Conservation (phyloP, 2,888 invertebrate genomes). For the Cataglyphis livida region DNA sequence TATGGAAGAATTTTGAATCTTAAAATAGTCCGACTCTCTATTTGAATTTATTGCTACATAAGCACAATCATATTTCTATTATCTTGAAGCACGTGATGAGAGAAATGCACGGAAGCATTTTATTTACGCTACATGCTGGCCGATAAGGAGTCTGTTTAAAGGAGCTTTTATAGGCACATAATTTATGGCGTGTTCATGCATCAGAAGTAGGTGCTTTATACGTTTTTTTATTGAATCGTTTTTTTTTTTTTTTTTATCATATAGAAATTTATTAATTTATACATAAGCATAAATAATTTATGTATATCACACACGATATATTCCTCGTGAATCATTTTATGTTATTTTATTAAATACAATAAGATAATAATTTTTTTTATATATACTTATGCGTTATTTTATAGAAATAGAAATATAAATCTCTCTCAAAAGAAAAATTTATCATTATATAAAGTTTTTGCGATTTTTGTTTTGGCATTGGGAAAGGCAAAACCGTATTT, state of each 20-base stretch:
- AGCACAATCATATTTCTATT: background rate
- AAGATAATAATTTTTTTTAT: background rate
- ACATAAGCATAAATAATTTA: constrained; percentile 1
- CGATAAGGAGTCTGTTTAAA: constrained; percentile 42
- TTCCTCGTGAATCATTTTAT: background rate
- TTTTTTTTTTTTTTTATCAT: background rate
- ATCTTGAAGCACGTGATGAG: constrained; percentile 28
- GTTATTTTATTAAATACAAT: background rate
- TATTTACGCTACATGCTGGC: constrained; percentile 5
- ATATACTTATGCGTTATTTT: background rate
- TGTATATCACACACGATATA: background rate
- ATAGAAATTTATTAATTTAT: background rate
- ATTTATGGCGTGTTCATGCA: background rate
- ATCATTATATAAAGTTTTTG: background rate
- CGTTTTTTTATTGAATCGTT: background rate
- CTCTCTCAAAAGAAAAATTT: background rate
- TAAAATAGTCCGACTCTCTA: background rate
- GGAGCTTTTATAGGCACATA: background rate
- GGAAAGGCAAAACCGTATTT: background rate
- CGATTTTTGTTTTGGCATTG: background rate
- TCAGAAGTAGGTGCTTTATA: background rate
- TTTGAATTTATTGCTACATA: background rate
- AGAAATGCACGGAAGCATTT: constrained; percentile 25
- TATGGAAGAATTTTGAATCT: background rate
- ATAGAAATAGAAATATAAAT: background rate